Percentiles rank a stretch among this genome's conserved stretches.
phyloP scores from a whole-genome alignment of 2,113 vertebrate species.

The Gnathonemus longibarbis region DNA sequence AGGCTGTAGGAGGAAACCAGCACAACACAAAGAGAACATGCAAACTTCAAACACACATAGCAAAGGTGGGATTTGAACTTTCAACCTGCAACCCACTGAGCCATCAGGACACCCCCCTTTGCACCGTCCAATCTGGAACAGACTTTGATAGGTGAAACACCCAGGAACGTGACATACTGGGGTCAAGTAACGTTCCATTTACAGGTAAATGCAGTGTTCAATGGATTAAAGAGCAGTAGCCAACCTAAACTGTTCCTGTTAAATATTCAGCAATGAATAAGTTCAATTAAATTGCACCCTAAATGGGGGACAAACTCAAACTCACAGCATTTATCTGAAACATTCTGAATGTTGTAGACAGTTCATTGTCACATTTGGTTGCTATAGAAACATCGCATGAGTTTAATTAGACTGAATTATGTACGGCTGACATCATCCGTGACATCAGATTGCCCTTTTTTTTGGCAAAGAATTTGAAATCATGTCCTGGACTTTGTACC shows the following conservation, averaged over 20 bases:
- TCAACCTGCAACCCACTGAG: neutral
- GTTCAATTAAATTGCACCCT: neutral
- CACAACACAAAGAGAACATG: neutral
- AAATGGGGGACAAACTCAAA: neutral
- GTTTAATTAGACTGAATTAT: neutral
- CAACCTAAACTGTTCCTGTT: neutral
- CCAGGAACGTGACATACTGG: neutral
- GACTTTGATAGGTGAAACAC: neutral
- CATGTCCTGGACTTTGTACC: neutral
- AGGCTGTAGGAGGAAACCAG: neutral
- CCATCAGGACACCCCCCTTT: neutral
- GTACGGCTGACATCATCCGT: neutral
- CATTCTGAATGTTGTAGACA: neutral
- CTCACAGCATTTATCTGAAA: neutral
- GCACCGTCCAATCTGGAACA: neutral
- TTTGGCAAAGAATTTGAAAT: neutral
- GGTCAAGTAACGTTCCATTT: neutral
- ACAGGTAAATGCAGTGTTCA: neutral
- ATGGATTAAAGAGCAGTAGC: neutral
- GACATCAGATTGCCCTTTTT: neutral
- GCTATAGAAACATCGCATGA: neutral
- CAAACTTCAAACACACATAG: neutral
- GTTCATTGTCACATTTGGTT: neutral
- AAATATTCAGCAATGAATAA: neutral
- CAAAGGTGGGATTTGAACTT: neutral